These are phyloP conservation scores for Pseudopleuronectes americanus DNA, from an alignment of 2,797 vertebrate species.

Conservation along the genomic window DNA sequence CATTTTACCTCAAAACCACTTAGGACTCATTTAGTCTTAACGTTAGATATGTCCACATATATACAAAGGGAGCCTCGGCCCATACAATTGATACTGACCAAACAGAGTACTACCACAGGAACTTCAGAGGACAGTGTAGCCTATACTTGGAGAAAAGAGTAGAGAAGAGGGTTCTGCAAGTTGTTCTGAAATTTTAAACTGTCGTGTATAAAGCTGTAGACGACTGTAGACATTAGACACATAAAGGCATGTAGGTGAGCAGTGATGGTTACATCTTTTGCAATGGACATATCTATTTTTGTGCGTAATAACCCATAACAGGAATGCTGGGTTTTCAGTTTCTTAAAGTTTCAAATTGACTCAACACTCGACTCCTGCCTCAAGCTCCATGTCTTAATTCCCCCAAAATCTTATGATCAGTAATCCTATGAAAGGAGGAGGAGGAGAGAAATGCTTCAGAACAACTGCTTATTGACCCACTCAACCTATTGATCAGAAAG, in stretches of 20 bases:
- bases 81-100: no score
- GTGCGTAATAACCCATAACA: background rate
- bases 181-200: no score
- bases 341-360: conserved; percentile 12
- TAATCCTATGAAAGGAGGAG: conserved; percentile 20
- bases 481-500: background rate
- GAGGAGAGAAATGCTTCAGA: conserved; percentile 32
- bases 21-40: background rate
- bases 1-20: background rate
- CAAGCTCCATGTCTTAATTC: background rate
- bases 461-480: conserved; percentile 22
- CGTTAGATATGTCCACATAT: background rate
- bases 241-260: background rate
- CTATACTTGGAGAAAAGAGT: no score
- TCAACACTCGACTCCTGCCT: conserved; percentile 22
- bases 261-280: background rate
- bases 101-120: no score
- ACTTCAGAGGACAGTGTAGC: no score
- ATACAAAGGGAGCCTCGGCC: no score
- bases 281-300: background rate
- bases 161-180: no score
- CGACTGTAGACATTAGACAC: background rate
- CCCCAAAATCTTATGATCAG: conserved; percentile 16
- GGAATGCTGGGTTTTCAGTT: conserved; percentile 11
- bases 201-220: no score